A percentile compares a stretch with the other conserved stretches of the same genome.
Evolutionary conservation across 2,888 invertebrate genomes (phyloP).

Genomic region (Miltochrista miniata): DNA sequence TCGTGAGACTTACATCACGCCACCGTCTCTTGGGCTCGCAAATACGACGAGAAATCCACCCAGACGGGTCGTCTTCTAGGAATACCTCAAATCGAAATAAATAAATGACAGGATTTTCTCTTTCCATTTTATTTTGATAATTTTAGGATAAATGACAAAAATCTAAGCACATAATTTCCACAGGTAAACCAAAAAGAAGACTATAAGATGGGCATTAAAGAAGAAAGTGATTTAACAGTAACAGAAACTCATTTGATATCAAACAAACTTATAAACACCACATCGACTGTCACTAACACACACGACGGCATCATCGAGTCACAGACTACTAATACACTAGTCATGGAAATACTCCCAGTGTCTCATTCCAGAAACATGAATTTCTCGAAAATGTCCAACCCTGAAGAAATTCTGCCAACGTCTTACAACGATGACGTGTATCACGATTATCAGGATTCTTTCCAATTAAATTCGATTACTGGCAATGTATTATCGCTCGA

Average conservation of each 20-base stretch:
- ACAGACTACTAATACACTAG: slow-evolving; percentile 64
- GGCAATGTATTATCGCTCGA: slow-evolving; percentile 68
- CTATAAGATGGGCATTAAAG: slow-evolving; percentile 51
- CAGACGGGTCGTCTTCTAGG: too few species aligned
- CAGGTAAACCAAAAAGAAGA: slow-evolving; percentile 47
- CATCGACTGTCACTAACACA: slow-evolving; percentile 62
- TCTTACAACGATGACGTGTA: slow-evolving; percentile 32
- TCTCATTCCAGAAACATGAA: slow-evolving; percentile 24
- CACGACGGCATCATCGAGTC: slow-evolving; percentile 61
- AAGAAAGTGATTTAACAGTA: slow-evolving; percentile 59
- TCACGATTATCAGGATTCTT: slow-evolving; percentile 52
- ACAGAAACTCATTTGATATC: slow-evolving; percentile 73
- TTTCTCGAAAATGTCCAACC: slow-evolving; percentile 51
- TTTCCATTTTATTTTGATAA: too few species aligned
- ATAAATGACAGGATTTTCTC: too few species aligned
- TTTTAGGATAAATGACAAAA: too few species aligned
- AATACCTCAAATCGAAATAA: too few species aligned
- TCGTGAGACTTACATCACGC: too few species aligned
- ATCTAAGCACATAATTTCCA: slow-evolving; percentile 14
- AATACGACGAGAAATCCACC: too few species aligned
- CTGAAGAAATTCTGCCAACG: slow-evolving; percentile 70
- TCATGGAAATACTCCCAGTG: slow-evolving; percentile 71
- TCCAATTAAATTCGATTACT: slow-evolving; percentile 75
- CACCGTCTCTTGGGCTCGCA: too few species aligned
- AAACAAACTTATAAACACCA: slow-evolving; percentile 68